Conservation (phyloP, 2,113 vertebrate species). For the Gopherus flavomarginatus region DNA sequence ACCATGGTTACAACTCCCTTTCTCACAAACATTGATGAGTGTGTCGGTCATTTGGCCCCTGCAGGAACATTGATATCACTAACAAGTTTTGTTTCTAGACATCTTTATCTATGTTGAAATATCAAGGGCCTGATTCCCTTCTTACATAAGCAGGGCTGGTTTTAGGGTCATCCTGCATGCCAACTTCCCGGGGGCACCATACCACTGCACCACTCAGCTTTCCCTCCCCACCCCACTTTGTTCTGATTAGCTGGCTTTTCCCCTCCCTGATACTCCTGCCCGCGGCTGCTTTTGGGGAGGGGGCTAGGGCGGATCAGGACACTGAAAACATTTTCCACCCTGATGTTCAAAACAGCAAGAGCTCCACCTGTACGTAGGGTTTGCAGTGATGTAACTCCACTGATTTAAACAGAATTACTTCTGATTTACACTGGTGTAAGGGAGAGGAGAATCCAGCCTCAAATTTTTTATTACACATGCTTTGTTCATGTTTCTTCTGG, state of each 20-base stretch:
- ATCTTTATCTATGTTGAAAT: not conserved
- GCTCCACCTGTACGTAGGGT: not conserved
- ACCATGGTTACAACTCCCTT: not conserved
- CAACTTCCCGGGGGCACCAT: too few species aligned
- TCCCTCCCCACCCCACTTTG: not conserved
- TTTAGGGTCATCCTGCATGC: not conserved
- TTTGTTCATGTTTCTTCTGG: not conserved
- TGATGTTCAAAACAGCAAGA: not conserved
- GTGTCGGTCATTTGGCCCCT: slow-evolving; percentile 6
- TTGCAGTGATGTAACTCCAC: not conserved
- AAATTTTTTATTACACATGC: not conserved
- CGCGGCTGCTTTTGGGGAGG: too few species aligned
- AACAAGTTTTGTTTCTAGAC: not conserved
- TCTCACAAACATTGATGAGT: slow-evolving; percentile 21
- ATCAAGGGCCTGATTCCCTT: not conserved
- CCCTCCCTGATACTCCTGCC: not conserved
- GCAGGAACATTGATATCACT: not conserved
- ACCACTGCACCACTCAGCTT: not conserved
- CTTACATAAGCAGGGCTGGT: not conserved
- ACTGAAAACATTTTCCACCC: not conserved
- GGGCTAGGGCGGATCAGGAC: not conserved
- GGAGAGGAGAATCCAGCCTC: not conserved
- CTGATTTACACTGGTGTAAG: not conserved
- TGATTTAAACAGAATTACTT: not conserved
- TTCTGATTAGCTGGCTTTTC: not conserved